These are phyloP conservation scores for Microcebus jonahi DNA, from an alignment of 2,113 vertebrate species.

Conservation along the genomic window DNA sequence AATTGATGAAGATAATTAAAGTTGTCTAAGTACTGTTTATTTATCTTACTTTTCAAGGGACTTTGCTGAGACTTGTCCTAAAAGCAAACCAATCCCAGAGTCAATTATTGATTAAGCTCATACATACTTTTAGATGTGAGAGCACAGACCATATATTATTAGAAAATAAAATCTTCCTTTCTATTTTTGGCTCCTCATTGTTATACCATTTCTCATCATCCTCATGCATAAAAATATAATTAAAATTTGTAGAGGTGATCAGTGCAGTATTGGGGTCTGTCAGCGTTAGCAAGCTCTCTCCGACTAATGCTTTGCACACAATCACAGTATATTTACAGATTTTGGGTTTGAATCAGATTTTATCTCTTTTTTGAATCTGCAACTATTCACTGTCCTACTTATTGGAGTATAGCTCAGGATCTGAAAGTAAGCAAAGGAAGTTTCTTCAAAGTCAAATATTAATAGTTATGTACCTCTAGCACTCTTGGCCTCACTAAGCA, in stretches of 20 bases:
- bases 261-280: not conserved
- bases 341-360: not conserved
- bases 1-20: not conserved
- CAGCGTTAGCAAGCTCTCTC: not conserved
- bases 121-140: not conserved
- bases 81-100: not conserved
- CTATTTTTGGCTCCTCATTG: not conserved
- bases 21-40: not conserved
- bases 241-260: not conserved
- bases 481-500: not conserved
- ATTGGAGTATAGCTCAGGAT: not conserved
- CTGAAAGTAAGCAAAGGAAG: not conserved
- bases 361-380: not conserved
- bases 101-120: not conserved
- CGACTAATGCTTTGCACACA: not conserved
- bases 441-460: not conserved
- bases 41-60: not conserved
- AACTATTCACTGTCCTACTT: not conserved
- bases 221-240: not conserved
- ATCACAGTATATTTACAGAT: not conserved
- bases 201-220: not conserved
- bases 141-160: not conserved
- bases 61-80: not conserved
- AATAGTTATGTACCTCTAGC: no score
- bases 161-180: not conserved